Base-by-base conservation (phyloP, 2,888 invertebrate genomes). In the Aleiodes leptofemur region DNA sequence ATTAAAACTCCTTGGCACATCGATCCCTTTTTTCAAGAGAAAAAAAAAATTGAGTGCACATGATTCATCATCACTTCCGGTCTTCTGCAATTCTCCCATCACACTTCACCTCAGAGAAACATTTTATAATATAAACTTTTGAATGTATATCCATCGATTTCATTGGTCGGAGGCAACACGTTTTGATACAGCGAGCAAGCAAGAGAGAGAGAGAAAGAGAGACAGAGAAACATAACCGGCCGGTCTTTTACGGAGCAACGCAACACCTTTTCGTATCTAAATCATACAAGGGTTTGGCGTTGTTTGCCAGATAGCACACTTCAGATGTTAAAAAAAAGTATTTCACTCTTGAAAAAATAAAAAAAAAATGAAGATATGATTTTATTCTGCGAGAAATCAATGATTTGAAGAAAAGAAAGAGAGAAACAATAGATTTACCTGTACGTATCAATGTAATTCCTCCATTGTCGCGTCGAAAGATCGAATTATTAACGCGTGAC, bases 241-340 rank as follows among this genome's bases (percentile, higher is more conserved):
- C 43, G 61, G 61, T 38, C 2, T 43, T 48, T 64, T 14, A 31
- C 16, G 38, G 14, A 56, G 51, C 34, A 43, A 57, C 57, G 50
- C 74, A 59, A 76, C 74, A 78, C 79, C 80, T 74, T 76, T 66
- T 48, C 72, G 71, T 81, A 72, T 86, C 85, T 86, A 84, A 85
- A 77, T 77, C 81, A 85, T 83, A 87, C 86, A 87, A 83, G 82
- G 87, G 86, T 84, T 86, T 83, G 87, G 83, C 84, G 79, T 79
- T 83, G 78, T 85, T 85, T 85, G 78, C 75, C 61, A 77, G 82
- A 81, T 82, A 81, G 14, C 38, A 13, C 3, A 14, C 4, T 23
- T 64, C 64, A 43, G 64, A 64, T 48, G 29, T 43, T 38, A 61
- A 59, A 34, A 59, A 64, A 61, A 38, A 38, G 7, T 38, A 5